Base-by-base conservation (phyloP, 2,113 vertebrate genomes). In the Varanus komodoensis region DNA sequence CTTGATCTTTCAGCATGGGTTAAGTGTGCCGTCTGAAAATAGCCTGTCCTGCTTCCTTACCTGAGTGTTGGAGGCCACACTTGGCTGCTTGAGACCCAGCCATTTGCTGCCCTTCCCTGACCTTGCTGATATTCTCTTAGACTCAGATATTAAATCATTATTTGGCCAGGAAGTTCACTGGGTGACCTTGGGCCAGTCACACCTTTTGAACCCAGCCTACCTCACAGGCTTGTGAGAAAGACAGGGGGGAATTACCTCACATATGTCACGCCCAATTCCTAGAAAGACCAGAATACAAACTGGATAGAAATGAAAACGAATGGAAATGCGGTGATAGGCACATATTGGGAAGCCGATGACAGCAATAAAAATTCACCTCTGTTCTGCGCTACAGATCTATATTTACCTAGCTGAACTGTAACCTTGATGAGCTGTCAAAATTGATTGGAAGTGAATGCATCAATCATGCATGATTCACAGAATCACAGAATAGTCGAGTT, bases 391-490 rank as follows among this genome's bases (percentile, higher is more conserved):
- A 7, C 21, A 32, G 54, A 25, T 61, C 61, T 25, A 17, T 50
- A 61, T 74, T 21, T 9, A 61, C 34, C 21, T 25, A 61, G 29
- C 69, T 64, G 29, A 73, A 48, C 67, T 52, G 34, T 52, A 79
- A 4, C 86, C 75, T 44, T 48, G 3, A 11, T 64, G 38, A 82
- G 34, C 80, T 29, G 11, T 69, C 25, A 25, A 68, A 73, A 82
- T 73, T 27, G n/a, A 81, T 54, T 34, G 4, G 11, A 89, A 69
- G 38, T 50, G 48, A 68, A 85, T 77, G 34, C 7, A 89, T 69
- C 89, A 69, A 32, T 86, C n/a, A 15, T 32, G 14, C 88, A 77
- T 87, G 27, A 27, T 91, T 95, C 38, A 44, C 3, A 44, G 38
- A 44, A 44, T 44, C 38, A 44, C 38, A 44, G 38, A 44, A 44